These are phyloP conservation scores for Eutolmus rufibarbis DNA, from an alignment of 2,888 invertebrate species.

Conservation along the genomic window DNA sequence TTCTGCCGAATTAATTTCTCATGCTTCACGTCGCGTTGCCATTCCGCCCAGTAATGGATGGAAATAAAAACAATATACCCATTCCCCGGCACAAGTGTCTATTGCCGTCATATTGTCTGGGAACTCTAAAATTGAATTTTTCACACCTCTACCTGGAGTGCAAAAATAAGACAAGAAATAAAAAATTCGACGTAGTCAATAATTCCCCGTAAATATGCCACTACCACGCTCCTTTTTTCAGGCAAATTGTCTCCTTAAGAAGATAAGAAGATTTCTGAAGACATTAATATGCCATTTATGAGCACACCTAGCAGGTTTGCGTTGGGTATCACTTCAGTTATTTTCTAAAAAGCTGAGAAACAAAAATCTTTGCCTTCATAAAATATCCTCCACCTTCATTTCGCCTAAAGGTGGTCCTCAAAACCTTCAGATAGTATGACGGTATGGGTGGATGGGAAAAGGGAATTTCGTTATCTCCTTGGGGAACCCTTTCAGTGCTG, in stretches of 20 bases:
- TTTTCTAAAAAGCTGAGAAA: conserved; percentile 33
- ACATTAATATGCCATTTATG: conserved; percentile 26
- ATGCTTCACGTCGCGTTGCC: neutral
- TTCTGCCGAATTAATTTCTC: neutral
- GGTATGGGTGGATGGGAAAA: neutral
- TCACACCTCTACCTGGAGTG: neutral
- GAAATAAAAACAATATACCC: neutral
- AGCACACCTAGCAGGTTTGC: neutral
- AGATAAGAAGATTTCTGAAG: conserved; percentile 8
- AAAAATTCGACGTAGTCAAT: neutral
- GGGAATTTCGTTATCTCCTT: neutral
- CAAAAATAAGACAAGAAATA: neutral
- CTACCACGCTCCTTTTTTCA: neutral
- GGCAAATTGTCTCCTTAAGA: conserved; percentile 22
- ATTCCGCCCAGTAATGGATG: neutral
- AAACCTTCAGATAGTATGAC: neutral
- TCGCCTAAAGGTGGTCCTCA: neutral
- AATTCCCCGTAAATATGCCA: neutral
- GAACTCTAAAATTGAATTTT: neutral
- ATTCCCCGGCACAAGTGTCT: neutral
- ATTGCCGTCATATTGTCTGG: neutral
- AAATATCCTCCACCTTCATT: neutral
- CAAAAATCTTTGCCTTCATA: conserved; percentile 6
- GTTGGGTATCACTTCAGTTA: conserved; percentile 11
- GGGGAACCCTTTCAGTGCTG: neutral